A percentile compares a stretch with the other conserved stretches of the same genome.
Conservation (phyloP, 2,888 invertebrate species). For the Rapana venosa region DNA sequence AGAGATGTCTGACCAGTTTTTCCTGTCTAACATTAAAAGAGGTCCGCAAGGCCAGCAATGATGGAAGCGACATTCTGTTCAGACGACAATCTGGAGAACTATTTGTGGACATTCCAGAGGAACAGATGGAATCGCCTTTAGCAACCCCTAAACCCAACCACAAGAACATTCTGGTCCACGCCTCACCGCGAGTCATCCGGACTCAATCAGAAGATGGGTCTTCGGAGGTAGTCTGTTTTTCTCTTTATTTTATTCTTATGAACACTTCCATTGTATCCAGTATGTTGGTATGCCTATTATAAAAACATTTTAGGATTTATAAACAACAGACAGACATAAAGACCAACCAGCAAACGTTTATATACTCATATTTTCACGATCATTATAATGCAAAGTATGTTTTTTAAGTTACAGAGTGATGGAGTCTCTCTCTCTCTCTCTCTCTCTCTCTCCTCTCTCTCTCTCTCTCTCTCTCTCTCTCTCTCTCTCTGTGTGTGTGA, state of each 20-base stretch:
- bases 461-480: too few species aligned
- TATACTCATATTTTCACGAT: too few species aligned
- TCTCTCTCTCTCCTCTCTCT: too few species aligned
- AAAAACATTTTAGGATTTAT: too few species aligned
- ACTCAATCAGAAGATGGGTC: conserved; percentile 10
- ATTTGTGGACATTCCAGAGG: background rate
- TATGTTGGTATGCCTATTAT: too few species aligned
- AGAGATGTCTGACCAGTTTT: background rate
- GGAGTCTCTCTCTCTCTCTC: too few species aligned
- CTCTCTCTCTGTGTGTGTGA: too few species aligned
- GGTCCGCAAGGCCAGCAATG: background rate
- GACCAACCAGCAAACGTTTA: too few species aligned
- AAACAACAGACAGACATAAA: too few species aligned
- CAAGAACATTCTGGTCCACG: conserved; percentile 1
- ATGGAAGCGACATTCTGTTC: background rate
- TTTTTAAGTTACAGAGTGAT: too few species aligned
- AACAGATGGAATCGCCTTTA: background rate
- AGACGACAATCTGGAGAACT: background rate
- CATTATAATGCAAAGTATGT: too few species aligned
- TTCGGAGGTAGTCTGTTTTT: background rate
- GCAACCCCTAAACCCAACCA: background rate
- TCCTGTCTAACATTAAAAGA: background rate
- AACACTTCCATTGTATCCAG: too few species aligned
- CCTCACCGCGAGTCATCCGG: conserved; percentile 14
- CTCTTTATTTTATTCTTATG: background rate